Base-by-base conservation (phyloP, 2,888 invertebrate species). In the Sphaeridia pumilis region DNA sequence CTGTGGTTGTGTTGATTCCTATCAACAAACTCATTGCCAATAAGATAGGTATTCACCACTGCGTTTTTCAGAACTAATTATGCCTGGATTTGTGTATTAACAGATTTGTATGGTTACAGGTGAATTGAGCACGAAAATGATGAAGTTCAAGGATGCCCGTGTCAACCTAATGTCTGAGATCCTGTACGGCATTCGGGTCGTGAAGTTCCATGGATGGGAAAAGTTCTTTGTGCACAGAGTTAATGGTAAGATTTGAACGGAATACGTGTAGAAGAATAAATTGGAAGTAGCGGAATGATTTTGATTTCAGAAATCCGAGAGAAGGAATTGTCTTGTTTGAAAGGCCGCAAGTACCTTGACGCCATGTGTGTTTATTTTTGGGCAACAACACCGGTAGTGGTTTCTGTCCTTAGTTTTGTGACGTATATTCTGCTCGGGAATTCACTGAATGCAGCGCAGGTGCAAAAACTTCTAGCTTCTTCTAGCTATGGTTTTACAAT, bases 341-440 rank as follows among this genome's bases (percentile, higher is more conserved):
- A 82, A 61, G 82, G 83, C 7, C 78, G 93, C 56, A 97, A 98
- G 74, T 97, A 95, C 72, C 72, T 98, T 61, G 97, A 98, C 74
- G 97, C 97, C 1, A 73, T 93, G 56, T 98, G 97, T 72, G 97
- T 98, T 14, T 97, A 90, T 70, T 85, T 98, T 70, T 98, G 97
- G 97, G 97, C 97, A 0, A 90, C 92, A 1, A 95, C 95, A 5
- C 97, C 97, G 0, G 87, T 95, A 25, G 69, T 90, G 21, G 87
- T 90, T 66, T 83, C 88, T 2, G 78, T 89, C 54, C 73, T 89
- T 10, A 90, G 89, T 0, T 84, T 92, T 66, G 78, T 80, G 14
- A 81, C 83, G 5, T 88, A 86, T 66, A 80, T 82, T 25, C 70
- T 84, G n/a, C 69, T 87, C 61, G 83, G 89, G 55, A 76, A 84